Conservation (phyloP, 2,113 vertebrate species). For the Oncorhynchus keta region DNA sequence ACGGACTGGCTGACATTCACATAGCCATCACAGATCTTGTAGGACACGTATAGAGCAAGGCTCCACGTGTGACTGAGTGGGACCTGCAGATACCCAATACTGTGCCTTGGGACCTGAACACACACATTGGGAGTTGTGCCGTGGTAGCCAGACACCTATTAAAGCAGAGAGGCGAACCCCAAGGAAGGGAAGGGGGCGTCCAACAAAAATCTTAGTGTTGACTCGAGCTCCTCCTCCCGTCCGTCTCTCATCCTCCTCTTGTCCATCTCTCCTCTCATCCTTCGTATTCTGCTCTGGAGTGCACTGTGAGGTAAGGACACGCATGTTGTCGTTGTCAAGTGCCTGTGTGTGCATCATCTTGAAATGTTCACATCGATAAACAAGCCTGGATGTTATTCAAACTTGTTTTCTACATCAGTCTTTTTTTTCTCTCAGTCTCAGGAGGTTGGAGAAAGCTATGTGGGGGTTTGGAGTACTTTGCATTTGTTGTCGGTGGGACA, state of each 20-base stretch:
- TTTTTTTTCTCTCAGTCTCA: background rate
- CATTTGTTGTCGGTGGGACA: constrained; percentile 17
- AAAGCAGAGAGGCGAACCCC: constrained; percentile 59
- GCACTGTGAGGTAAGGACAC: constrained; percentile 59
- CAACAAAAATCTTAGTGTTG: constrained; percentile 55
- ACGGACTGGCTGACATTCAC: constrained; percentile 55
- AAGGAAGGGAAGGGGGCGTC: constrained; percentile 53
- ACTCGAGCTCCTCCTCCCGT: constrained; percentile 67
- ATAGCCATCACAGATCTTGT: constrained; percentile 29
- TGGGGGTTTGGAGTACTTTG: constrained; percentile 43
- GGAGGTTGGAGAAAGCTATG: constrained; percentile 6
- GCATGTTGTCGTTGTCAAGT: constrained; percentile 51
- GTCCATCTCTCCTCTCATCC: constrained; percentile 56
- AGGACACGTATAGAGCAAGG: constrained; percentile 33
- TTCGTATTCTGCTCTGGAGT: constrained; percentile 58
- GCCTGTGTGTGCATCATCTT: constrained; percentile 7
- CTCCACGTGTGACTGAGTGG: constrained; percentile 47
- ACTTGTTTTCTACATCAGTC: background rate
- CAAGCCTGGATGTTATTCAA: background rate
- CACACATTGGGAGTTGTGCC: constrained; percentile 21
- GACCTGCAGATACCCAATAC: background rate
- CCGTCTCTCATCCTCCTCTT: constrained; percentile 41
- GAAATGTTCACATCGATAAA: background rate
- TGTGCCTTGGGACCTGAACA: background rate
- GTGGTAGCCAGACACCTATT: constrained; percentile 51